A percentile compares a stretch with the other conserved stretches of the same genome.
Conservation (phyloP, 1,140 invertebrate species). For the Drosophila albomicans region DNA sequence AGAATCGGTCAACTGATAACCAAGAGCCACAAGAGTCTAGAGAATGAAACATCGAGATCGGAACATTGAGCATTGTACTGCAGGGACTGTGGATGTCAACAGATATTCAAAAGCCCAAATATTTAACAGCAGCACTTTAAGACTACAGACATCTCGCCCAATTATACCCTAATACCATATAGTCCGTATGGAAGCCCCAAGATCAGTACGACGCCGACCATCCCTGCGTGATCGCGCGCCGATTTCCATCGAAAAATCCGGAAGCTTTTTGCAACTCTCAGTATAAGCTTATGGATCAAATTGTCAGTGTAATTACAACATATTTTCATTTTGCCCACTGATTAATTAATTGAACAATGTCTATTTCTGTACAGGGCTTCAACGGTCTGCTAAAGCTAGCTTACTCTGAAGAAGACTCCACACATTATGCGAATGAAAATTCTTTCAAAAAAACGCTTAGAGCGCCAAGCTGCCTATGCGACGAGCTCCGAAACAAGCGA, state of each 20-base stretch:
- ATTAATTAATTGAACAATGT: constrained; percentile 9
- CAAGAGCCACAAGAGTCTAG: neutral
- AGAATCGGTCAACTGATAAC: constrained; percentile 29
- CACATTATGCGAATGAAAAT: constrained; percentile 99
- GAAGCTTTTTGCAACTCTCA: constrained; percentile 95
- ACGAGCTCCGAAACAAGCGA: constrained; percentile 88
- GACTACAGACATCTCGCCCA: constrained; percentile 85
- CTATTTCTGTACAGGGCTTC: constrained; percentile 88
- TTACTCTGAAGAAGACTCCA: constrained; percentile 97
- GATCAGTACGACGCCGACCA: constrained; percentile 88
- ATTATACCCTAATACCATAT: constrained; percentile 91
- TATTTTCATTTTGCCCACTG: neutral
- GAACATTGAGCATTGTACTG: neutral
- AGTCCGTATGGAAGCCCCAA: constrained; percentile 92
- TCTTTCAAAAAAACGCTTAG: constrained; percentile 96
- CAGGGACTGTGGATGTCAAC: neutral
- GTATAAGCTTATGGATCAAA: constrained; percentile 96
- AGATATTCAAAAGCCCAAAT: constrained; percentile 13
- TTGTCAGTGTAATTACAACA: constrained; percentile 92
- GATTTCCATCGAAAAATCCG: constrained; percentile 94
- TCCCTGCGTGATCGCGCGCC: constrained; percentile 91
- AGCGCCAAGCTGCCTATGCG: constrained; percentile 97
- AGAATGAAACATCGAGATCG: constrained; percentile 1
- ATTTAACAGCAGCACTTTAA: constrained; percentile 49
- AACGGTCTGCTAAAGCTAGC: constrained; percentile 98